Conservation (phyloP, 2,113 vertebrate species). For the Prunella fulvescens region DNA sequence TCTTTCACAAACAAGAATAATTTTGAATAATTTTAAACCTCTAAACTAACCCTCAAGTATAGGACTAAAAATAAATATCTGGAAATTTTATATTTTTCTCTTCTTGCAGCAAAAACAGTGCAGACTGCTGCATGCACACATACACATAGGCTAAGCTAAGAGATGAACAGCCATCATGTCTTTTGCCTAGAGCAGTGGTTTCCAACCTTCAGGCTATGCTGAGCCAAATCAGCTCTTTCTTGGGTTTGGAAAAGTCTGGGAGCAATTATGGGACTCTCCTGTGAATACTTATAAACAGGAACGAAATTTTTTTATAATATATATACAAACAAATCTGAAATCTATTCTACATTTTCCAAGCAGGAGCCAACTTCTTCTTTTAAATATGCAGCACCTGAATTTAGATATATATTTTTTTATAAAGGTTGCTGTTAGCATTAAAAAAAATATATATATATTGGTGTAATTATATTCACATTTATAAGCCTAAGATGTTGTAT, state of each 20-base stretch:
- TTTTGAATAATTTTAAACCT: conserved; percentile 7
- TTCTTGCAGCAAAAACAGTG: neutral
- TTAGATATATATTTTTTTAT: neutral
- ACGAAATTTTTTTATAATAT: neutral
- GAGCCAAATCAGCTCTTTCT: neutral
- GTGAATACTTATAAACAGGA: neutral
- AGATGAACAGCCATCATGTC: conserved; percentile 35
- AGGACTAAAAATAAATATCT: conserved; percentile 45
- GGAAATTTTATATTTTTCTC: neutral
- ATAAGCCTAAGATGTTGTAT: neutral
- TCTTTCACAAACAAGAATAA: neutral
- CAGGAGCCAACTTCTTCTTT: neutral
- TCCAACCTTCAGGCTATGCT: conserved; percentile 55
- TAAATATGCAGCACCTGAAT: neutral
- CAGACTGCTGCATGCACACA: neutral
- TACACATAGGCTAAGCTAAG: neutral
- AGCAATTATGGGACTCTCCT: conserved; percentile 37
- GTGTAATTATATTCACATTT: neutral
- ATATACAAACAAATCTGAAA: neutral
- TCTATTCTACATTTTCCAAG: neutral
- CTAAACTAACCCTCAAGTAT: neutral
- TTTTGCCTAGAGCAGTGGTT: conserved; percentile 62
- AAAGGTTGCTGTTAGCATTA: neutral
- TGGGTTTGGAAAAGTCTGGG: conserved; percentile 15
- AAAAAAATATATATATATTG: neutral